phyloP scores from a whole-genome alignment of 2,888 invertebrate genomes.

The Drosophila rellima region DNA sequence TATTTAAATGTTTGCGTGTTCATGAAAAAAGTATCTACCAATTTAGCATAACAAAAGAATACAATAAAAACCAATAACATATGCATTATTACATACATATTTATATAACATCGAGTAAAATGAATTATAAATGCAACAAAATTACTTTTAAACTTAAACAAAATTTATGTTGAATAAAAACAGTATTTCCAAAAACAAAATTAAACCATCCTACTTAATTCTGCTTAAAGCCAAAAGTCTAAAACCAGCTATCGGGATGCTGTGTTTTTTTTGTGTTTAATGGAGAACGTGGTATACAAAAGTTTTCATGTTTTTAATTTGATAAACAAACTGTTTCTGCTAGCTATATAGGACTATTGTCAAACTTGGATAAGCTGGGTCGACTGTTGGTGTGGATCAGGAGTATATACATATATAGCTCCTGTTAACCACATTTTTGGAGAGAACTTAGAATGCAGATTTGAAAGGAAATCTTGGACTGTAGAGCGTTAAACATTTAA shows the following conservation, averaged over 20 bases:
- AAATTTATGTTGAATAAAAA: conserved; percentile 81
- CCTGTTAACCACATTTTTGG: no score
- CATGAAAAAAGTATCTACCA: conserved; percentile 60
- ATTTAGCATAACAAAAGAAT: conserved; percentile 58
- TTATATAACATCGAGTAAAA: conserved; percentile 77
- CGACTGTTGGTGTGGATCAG: no score
- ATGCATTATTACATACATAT: conserved; percentile 68
- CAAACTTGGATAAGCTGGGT: no score
- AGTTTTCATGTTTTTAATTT: background rate
- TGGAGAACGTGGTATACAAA: background rate
- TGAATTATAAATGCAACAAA: conserved; percentile 74
- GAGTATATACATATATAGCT: no score
- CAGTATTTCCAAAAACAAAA: conserved; percentile 76
- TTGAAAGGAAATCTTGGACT: no score
- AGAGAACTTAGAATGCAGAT: no score
- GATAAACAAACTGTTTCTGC: no score
- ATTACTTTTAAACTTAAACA: conserved; percentile 77
- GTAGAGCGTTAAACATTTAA: no score
- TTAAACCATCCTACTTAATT: conserved; percentile 5
- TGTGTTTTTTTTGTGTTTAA: background rate
- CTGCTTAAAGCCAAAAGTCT: no score
- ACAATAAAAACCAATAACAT: conserved; percentile 64
- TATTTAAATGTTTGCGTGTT: conserved; percentile 77
- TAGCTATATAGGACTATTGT: no score
- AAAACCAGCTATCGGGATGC: background rate